phyloP scores from a whole-genome alignment of 2,113 vertebrate genomes.

The Nicator chloris region DNA sequence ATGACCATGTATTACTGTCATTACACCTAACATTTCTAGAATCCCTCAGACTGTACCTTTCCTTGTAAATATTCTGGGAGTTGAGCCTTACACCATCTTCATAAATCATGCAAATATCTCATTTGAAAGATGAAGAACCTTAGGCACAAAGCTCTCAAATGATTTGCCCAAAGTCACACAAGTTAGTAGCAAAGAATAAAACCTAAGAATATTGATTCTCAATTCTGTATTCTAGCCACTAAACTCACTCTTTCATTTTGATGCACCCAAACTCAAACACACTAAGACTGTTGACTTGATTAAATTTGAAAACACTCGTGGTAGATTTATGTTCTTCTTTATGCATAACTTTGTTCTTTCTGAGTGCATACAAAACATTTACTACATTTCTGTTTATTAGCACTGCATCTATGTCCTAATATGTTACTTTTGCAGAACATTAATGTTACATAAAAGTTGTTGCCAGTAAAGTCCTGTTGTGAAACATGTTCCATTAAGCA shows the following conservation, averaged over 20 bases:
- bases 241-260: not conserved
- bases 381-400: not conserved
- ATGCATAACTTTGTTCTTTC: not conserved
- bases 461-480: not conserved
- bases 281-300: not conserved
- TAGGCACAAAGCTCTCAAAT: not conserved
- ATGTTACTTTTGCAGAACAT: not conserved
- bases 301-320: not conserved
- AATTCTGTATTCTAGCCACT: not conserved
- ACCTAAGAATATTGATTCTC: not conserved
- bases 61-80: not conserved
- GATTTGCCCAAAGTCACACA: not conserved
- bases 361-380: not conserved
- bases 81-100: not conserved
- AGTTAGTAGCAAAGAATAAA: not conserved
- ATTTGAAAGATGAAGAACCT: constrained; percentile 4
- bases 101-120: constrained; percentile 16
- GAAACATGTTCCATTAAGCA: not conserved
- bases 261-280: not conserved
- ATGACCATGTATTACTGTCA: not conserved
- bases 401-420: not conserved
- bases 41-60: not conserved
- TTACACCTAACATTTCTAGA: not conserved
- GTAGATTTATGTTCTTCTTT: not conserved
- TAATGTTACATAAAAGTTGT: not conserved